A percentile compares a stretch with the other conserved stretches of the same genome.
These are phyloP conservation scores for Zaprionus camerounensis DNA, from an alignment of 1,140 invertebrate genomes.

Conservation along the genomic window DNA sequence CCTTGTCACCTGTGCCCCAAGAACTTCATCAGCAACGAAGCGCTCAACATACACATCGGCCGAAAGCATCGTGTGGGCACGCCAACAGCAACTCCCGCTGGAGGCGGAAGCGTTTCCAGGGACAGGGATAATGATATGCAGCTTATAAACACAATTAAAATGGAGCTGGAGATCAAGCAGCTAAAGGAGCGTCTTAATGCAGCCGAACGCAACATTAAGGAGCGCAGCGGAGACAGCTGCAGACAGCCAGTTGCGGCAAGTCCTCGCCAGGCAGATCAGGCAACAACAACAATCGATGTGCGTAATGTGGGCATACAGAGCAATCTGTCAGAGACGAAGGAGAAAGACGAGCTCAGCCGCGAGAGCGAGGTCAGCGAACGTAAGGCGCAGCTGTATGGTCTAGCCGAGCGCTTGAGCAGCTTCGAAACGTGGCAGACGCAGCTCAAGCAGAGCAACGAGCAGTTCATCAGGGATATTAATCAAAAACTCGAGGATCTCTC, in stretches of 20 bases:
- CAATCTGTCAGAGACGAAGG: constrained; percentile 71
- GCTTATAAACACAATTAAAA: constrained; percentile 82
- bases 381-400: constrained; percentile 59
- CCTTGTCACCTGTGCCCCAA: constrained; percentile 81
- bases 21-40: constrained; percentile 81
- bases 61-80: constrained; percentile 64
- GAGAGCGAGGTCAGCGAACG: constrained; percentile 51
- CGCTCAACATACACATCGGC: constrained; percentile 74
- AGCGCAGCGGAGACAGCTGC: constrained; percentile 40
- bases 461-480: constrained; percentile 73
- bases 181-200: constrained; percentile 79
- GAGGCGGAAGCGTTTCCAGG: constrained; percentile 3
- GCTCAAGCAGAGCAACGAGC: constrained; percentile 63
- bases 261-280: constrained; percentile 48
- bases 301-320: constrained; percentile 73
- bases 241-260: constrained; percentile 26
- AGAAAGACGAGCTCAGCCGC: constrained; percentile 59
- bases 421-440: constrained; percentile 70
- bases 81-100: constrained; percentile 22
- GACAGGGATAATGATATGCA: constrained; percentile 71
- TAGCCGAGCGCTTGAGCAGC: constrained; percentile 60
- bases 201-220: constrained; percentile 75
- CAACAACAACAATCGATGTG: constrained; percentile 12
- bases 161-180: constrained; percentile 83
- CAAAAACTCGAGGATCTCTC: constrained; percentile 58